Evolutionary conservation across 1,140 invertebrate species (phyloP).

Genomic region (Leptopilina clavipes): DNA sequence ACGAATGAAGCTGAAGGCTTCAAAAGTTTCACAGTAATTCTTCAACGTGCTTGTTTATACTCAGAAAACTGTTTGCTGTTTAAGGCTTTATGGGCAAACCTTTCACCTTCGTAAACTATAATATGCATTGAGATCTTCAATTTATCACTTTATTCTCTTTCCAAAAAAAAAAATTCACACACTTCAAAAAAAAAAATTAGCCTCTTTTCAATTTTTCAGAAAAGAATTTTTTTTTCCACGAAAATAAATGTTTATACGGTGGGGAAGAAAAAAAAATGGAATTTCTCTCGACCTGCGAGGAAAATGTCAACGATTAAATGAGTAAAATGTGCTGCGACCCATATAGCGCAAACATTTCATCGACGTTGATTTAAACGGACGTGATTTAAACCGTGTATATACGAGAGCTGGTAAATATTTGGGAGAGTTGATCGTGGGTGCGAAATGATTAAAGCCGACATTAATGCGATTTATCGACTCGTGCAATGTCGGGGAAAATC

Average conservation of each 20-base stretch:
- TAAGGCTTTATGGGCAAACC: slow-evolving; percentile 30
- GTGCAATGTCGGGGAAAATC: slow-evolving; percentile 19
- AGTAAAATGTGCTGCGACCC: background rate
- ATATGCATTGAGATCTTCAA: slow-evolving; percentile 12
- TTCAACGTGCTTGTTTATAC: slow-evolving; percentile 30
- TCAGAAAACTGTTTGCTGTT: slow-evolving; percentile 33
- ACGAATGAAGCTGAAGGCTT: slow-evolving; percentile 31
- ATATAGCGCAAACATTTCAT: slow-evolving; percentile 1
- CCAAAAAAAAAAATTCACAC: background rate
- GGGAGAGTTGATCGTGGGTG: slow-evolving; percentile 27
- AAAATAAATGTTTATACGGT: background rate
- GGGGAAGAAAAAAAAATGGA: too few relatives aligned
- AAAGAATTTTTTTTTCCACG: background rate
- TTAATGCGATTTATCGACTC: slow-evolving; percentile 24
- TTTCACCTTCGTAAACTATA: slow-evolving; percentile 19
- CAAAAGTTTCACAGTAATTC: slow-evolving; percentile 28
- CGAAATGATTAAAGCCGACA: slow-evolving; percentile 17
- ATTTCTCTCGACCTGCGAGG: background rate
- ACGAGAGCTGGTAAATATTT: slow-evolving; percentile 18
- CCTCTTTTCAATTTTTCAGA: background rate
- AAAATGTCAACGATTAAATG: slow-evolving; percentile 16
- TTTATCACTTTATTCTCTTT: slow-evolving; percentile 6
- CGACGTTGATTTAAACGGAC: slow-evolving; percentile 15
- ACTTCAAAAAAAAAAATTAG: too few relatives aligned
- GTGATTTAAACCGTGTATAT: slow-evolving; percentile 1